Percentiles rank a stretch among this genome's conserved stretches.
phyloP scores from a whole-genome alignment of 2,113 vertebrate species.

The Dipodomys spectabilis region DNA sequence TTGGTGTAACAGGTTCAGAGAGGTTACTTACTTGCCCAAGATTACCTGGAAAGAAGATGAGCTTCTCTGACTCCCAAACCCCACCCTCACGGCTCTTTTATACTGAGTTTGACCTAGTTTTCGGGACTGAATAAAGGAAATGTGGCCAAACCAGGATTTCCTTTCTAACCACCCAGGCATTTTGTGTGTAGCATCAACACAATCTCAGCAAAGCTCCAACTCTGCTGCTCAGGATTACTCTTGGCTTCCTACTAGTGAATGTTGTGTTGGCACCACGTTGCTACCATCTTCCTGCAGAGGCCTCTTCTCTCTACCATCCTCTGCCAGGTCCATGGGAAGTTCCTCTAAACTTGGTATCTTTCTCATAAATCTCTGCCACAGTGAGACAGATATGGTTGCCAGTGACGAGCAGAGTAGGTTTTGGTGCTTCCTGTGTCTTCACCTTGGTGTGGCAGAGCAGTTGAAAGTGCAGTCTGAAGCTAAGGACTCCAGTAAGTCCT shows the following conservation, averaged over 20 bases:
- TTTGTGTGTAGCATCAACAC: constrained; percentile 10
- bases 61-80: background rate
- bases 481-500: background rate
- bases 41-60: background rate
- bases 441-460: background rate
- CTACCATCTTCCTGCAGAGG: background rate
- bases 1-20: constrained; percentile 12
- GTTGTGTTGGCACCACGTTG: background rate
- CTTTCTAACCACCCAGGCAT: constrained; percentile 41
- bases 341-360: constrained; percentile 28
- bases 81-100: background rate
- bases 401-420: constrained; percentile 20
- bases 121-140: constrained; percentile 54
- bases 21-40: constrained; percentile 3
- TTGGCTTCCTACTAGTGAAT: constrained; percentile 17
- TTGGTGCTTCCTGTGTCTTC: background rate
- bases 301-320: background rate
- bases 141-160: constrained; percentile 42
- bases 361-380: constrained; percentile 34
- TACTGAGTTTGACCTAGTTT: constrained; percentile 63
- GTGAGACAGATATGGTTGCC: constrained; percentile 43
- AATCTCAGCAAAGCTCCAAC: background rate
- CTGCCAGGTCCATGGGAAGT: background rate
- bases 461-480: constrained; percentile 32
- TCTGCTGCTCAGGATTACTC: background rate